Base-by-base conservation (phyloP, 1,140 invertebrate species). In the Holcopasites calliopsidis region DNA sequence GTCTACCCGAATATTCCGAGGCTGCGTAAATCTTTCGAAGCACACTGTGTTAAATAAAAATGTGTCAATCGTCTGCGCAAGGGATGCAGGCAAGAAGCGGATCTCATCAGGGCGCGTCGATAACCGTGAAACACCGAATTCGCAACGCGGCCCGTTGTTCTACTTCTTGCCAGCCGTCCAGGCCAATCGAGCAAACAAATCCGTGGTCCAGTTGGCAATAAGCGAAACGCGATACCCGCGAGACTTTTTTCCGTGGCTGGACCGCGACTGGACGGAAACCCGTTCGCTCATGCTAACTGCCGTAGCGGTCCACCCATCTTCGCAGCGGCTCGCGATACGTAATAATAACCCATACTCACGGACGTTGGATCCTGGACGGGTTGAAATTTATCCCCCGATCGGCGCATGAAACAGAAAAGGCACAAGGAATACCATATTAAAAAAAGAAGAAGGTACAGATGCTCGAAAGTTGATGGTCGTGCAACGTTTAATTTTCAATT, bases 321-420 rank as follows among this genome's bases (percentile, higher is more conserved):
- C 60, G 73, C 38, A 76, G 69, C 66, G 66, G 80, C 80, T 71
- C 72, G 61, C 40, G 78, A 69, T 65, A 70, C 61, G 55, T 31
- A 33, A 38, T 77, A 82, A 77, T 77, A 69, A 83, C 71, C 70
- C 68, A 83, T 90, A 92, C 92, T 92, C 85, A 92, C 92, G 81
- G 91, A 92, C 80, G 91, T 90, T 65, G 91, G 92, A 87, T 92
- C 92, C 92, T 92, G 83, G 13, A 71, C 6, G 13, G 60, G 62
- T 54, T 21, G 28, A 4, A 16, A 8, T 26, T 33, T 54, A 13
- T 44, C n/a, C n/a, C 57, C 33, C 21, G 55, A 18, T 52, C 66
- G 65, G 61, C 76, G 78, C 86, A 90, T 89, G 90, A 83, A 92
- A 92, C 90, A 92, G 81, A 92, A 82, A 65, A 80, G 74, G 83